Evolutionary conservation across 1,140 invertebrate genomes (phyloP).

Genomic region (Linepithema humile): DNA sequence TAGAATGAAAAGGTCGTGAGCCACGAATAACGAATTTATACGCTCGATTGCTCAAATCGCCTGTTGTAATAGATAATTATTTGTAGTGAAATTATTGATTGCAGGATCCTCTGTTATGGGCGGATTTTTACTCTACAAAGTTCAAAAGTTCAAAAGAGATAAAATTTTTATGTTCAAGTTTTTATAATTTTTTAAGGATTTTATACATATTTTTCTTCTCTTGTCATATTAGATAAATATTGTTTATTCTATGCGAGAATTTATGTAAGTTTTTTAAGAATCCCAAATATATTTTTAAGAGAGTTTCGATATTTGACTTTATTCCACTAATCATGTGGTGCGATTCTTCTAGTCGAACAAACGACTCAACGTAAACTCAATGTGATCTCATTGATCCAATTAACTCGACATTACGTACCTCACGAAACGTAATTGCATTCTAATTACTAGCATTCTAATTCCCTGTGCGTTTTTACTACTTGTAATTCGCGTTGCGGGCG

Average conservation of each 20-base stretch:
- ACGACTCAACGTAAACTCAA: neutral
- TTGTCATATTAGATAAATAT: neutral
- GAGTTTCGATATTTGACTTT: neutral
- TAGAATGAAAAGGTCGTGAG: conserved; percentile 15
- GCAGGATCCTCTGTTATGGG: neutral
- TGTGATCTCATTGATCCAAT: conserved; percentile 73
- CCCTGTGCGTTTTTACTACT: conserved; percentile 58
- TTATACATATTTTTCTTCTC: neutral
- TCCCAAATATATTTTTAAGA: neutral
- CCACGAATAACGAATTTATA: conserved; percentile 14
- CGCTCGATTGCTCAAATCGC: neutral
- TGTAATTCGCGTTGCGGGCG: neutral
- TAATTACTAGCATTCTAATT: conserved; percentile 70
- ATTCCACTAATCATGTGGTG: neutral
- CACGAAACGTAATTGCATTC: conserved; percentile 60
- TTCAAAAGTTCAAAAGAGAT: neutral
- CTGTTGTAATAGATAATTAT: neutral
- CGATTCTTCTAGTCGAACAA: conserved; percentile 8
- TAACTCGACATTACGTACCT: conserved; percentile 60
- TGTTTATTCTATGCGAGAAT: neutral
- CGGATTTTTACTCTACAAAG: neutral
- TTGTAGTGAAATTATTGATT: neutral
- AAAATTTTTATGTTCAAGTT: neutral
- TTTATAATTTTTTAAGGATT: neutral
- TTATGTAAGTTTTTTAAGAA: neutral